Evolutionary conservation across 2,797 vertebrate genomes (phyloP).

Genomic region (Poecilia wingei): DNA sequence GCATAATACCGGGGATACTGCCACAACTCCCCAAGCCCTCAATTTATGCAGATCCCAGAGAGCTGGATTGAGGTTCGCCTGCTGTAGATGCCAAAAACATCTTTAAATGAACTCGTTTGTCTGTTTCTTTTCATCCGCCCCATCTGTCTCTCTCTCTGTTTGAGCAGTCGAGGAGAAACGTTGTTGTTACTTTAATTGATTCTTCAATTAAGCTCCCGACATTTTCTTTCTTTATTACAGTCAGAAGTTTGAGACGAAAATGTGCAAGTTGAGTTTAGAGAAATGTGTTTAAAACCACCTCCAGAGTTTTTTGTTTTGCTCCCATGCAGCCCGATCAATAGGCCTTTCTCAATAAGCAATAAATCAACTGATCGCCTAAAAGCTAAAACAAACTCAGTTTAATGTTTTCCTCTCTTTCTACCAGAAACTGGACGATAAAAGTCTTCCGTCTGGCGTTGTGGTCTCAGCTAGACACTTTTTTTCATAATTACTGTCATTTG

Average conservation of each 20-base stretch:
- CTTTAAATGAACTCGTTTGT: constrained; percentile 79
- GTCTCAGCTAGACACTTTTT: too few relatives aligned
- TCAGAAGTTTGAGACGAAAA: constrained; percentile 10
- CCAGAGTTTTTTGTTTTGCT: neutral
- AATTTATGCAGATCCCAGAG: constrained; percentile 86
- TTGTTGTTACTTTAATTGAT: constrained; percentile 28
- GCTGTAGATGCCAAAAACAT: constrained; percentile 72
- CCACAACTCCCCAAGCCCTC: constrained; percentile 77
- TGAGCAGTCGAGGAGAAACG: constrained; percentile 30
- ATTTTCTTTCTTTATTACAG: constrained; percentile 9
- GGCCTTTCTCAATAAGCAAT: too few relatives aligned
- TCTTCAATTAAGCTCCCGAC: constrained; percentile 20
- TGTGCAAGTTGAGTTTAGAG: neutral
- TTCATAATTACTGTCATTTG: too few relatives aligned
- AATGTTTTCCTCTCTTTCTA: too few relatives aligned
- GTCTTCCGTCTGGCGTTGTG: too few relatives aligned
- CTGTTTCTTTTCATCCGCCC: constrained; percentile 65
- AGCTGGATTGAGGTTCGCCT: constrained; percentile 81
- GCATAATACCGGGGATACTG: constrained; percentile 83
- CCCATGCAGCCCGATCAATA: neutral
- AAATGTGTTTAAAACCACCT: neutral
- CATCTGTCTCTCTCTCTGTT: constrained; percentile 42
- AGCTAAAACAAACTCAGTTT: too few relatives aligned
- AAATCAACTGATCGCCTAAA: too few relatives aligned
- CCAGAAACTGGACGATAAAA: too few relatives aligned